Conservation (phyloP, 2,797 vertebrate genomes). For the Limosa lapponica region DNA sequence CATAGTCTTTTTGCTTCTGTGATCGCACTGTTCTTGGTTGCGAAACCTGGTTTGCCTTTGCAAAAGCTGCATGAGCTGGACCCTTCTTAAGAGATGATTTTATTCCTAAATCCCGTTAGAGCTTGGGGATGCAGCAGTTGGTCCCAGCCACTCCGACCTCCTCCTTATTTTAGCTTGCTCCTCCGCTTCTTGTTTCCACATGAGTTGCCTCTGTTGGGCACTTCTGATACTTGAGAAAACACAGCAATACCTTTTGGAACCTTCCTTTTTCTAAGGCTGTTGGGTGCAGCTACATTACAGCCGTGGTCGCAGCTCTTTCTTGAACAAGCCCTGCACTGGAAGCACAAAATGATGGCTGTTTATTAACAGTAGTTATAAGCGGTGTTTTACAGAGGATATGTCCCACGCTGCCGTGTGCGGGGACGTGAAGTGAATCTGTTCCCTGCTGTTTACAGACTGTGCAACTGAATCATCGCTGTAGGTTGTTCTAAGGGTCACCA, state of each 20-base stretch:
- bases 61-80: not conserved
- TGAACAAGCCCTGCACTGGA: not conserved
- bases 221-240: not conserved
- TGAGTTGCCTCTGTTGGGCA: not conserved
- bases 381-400: not conserved
- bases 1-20: rapidly evolving
- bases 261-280: not conserved
- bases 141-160: not conserved
- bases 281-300: not conserved
- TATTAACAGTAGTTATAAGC: not conserved
- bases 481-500: not conserved
- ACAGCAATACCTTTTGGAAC: not conserved
- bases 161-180: not conserved
- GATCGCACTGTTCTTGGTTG: not conserved
- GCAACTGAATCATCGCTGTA: not conserved
- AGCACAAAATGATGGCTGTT: not conserved
- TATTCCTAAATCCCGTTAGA: not conserved
- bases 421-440: not conserved
- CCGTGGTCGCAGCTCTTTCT: not conserved
- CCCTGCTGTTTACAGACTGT: not conserved
- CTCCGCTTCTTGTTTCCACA: not conserved
- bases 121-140: not conserved
- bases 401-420: not conserved
- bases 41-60: not conserved
- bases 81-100: not conserved